A percentile compares a stretch with the other conserved stretches of the same genome.
phyloP scores from a whole-genome alignment of 2,797 vertebrate genomes.

The Acestrorhynchus altus region DNA sequence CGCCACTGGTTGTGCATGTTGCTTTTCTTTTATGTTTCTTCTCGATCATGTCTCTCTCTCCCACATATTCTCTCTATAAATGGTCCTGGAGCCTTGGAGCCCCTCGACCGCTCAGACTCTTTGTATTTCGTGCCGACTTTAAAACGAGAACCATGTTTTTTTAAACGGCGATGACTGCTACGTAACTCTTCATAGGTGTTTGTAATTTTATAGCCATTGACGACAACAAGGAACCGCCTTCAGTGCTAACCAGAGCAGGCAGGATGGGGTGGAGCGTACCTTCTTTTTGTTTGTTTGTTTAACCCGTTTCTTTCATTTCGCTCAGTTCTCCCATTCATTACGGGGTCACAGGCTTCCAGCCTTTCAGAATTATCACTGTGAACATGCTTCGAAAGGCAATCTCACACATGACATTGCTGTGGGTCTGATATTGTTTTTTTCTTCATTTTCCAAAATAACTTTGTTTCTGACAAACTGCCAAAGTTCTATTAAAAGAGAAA shows the following conservation, averaged over 20 bases:
- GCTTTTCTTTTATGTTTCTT: constrained; percentile 53
- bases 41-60: constrained; percentile 70
- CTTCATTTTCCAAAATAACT: constrained; percentile 85
- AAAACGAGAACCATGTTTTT: constrained; percentile 83
- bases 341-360: constrained; percentile 83
- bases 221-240: constrained; percentile 83
- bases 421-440: constrained; percentile 86
- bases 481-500: constrained; percentile 76
- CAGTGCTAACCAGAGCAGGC: constrained; percentile 86
- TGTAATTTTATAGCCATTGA: constrained; percentile 96
- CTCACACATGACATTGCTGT: constrained; percentile 84
- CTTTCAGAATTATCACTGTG: constrained; percentile 99
- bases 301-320: constrained; percentile 58
- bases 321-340: constrained; percentile 45
- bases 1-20: constrained; percentile 79
- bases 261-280: constrained; percentile 84
- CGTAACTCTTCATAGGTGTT: constrained; percentile 93
- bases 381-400: constrained; percentile 90
- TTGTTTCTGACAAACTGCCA: constrained; percentile 89
- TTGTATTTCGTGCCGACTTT: constrained; percentile 79
- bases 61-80: constrained; percentile 70
- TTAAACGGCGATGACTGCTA: constrained; percentile 89
- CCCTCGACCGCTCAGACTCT: constrained; percentile 73
- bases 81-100: constrained; percentile 69
- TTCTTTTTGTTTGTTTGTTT: constrained; percentile 63